Conservation (phyloP, 2,797 vertebrate species). For the Darevskia mixta region DNA sequence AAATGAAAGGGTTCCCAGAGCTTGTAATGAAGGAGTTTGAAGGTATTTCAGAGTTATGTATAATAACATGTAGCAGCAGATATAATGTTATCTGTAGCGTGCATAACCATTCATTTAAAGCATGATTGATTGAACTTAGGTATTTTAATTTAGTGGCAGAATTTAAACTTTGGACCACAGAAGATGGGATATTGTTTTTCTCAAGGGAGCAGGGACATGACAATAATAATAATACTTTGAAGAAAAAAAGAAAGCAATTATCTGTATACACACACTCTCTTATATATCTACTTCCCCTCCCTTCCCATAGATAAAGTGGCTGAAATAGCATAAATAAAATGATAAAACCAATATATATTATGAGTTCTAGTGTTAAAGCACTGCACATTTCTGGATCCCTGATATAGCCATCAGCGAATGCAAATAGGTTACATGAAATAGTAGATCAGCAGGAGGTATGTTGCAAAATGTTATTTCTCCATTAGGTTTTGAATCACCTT, state of each 20-base stretch:
- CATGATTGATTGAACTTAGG: background rate
- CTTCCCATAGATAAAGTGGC: background rate
- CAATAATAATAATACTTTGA: background rate
- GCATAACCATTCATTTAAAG: background rate
- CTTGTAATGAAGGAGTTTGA: conserved; percentile 76
- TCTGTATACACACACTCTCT: background rate
- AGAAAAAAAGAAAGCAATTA: background rate
- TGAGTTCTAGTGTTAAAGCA: background rate
- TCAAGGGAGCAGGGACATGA: no score
- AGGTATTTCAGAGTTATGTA: conserved; percentile 69
- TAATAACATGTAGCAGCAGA: background rate
- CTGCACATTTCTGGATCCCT: background rate
- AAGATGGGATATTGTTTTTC: background rate
- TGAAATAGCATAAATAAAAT: background rate
- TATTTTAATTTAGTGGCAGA: background rate
- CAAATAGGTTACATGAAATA: background rate
- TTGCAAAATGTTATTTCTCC: no score
- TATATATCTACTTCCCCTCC: background rate
- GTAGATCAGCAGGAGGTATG: background rate
- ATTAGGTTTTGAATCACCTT: background rate
- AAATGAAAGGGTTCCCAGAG: conserved; percentile 67
- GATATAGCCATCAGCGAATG: background rate
- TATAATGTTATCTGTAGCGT: background rate
- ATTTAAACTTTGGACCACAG: background rate
- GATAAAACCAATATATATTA: background rate